These are phyloP conservation scores for Falco peregrinus DNA, from an alignment of 2,797 vertebrate species.

Conservation along the genomic window DNA sequence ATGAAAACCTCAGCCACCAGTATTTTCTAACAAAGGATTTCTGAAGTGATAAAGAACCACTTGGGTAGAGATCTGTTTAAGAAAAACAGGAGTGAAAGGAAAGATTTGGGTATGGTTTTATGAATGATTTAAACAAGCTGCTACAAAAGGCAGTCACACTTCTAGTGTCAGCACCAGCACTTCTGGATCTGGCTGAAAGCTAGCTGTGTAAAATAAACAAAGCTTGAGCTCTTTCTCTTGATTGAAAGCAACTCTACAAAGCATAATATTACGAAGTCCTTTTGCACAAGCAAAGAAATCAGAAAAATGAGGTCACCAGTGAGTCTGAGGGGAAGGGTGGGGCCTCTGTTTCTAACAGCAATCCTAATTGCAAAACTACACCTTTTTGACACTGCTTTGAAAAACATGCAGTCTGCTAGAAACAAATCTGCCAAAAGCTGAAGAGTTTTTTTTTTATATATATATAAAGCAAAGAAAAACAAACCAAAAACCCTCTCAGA, in stretches of 20 bases:
- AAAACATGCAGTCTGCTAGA: neutral
- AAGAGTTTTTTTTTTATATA: neutral
- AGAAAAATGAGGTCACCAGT: neutral
- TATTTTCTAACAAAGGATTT: neutral
- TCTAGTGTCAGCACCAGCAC: neutral
- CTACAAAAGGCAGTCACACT: neutral
- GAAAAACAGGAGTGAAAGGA: neutral
- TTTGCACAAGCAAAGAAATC: neutral
- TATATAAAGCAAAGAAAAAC: neutral
- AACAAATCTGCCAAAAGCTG: neutral
- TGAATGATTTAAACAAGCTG: neutral
- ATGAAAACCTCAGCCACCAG: neutral
- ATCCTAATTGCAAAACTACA: neutral
- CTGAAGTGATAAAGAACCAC: neutral
- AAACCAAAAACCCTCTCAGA: rapidly evolving
- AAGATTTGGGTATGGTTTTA: neutral
- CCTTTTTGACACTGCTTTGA: neutral
- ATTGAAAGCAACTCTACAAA: neutral
- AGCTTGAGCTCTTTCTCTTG: neutral
- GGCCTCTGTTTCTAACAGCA: neutral
- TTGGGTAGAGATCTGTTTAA: neutral
- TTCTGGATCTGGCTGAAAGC: neutral
- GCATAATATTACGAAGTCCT: neutral
- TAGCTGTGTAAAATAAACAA: neutral
- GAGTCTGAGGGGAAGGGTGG: neutral